Percentiles rank a stretch among this genome's conserved stretches.
Evolutionary conservation across 2,113 vertebrate genomes (phyloP).

Genomic region (Donacobius atricapilla): DNA sequence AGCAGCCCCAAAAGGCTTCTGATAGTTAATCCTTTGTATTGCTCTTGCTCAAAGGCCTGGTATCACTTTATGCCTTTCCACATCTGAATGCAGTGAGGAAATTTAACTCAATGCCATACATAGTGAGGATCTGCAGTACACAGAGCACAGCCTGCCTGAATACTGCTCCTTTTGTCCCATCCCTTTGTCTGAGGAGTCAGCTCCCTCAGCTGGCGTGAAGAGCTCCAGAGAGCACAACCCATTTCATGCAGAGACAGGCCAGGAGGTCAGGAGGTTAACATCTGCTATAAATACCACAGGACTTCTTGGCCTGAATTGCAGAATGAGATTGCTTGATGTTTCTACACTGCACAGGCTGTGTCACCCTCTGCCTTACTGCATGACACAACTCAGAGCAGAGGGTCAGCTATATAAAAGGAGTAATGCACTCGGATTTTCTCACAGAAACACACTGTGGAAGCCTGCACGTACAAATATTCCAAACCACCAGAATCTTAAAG

Average conservation of each 20-base stretch:
- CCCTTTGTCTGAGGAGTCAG: neutral
- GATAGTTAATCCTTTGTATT: neutral
- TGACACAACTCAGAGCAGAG: neutral
- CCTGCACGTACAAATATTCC: neutral
- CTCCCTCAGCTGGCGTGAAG: neutral
- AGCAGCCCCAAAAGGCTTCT: neutral
- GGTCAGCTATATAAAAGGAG: neutral
- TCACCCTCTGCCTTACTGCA: neutral
- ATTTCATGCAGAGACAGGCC: neutral
- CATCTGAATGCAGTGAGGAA: neutral
- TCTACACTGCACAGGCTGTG: neutral
- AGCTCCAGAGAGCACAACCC: neutral
- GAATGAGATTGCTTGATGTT: neutral
- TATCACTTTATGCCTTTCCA: neutral
- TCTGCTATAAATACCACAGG: conserved; percentile 17
- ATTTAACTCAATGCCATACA: neutral
- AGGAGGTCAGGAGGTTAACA: neutral
- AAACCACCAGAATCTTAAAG: neutral
- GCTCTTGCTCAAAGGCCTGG: neutral
- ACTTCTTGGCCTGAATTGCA: neutral
- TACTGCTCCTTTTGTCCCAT: neutral
- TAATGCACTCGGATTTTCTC: neutral
- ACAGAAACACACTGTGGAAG: neutral
- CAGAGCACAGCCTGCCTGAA: neutral
- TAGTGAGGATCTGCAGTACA: neutral